A percentile compares a stretch with the other conserved stretches of the same genome.
Evolutionary conservation across 2,888 invertebrate genomes (phyloP).

Genomic region (Watsonalla cultraria): DNA sequence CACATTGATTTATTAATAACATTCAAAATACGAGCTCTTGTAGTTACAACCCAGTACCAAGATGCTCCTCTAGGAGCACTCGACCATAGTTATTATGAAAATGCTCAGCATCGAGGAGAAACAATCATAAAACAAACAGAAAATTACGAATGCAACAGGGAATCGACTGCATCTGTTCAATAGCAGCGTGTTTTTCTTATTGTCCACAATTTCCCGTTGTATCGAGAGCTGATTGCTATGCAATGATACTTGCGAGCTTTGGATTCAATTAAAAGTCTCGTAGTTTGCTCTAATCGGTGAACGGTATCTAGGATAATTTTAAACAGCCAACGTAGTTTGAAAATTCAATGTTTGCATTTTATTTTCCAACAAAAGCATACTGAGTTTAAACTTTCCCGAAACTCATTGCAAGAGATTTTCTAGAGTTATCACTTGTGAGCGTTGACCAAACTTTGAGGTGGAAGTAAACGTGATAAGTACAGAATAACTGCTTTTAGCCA

Average conservation of each 20-base stretch:
- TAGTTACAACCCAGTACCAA: no score
- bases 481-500: no score
- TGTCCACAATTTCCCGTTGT: background rate
- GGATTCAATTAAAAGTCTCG: constrained; percentile 1
- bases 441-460: no score
- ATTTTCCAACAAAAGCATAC: no score
- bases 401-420: no score
- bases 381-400: no score
- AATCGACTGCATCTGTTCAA: background rate
- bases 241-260: constrained; percentile 1
- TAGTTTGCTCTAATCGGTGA: background rate
- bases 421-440: no score
- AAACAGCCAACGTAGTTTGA: background rate
- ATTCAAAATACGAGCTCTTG: no score
- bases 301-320: background rate
- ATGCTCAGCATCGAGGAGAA: background rate
- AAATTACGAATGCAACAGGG: background rate
- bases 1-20: no score
- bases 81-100: background rate
- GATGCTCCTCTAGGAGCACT: no score
- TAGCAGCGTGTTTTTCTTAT: background rate
- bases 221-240: background rate
- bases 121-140: background rate
- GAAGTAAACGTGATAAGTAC: no score
- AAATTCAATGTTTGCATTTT: background rate